Percentiles rank a stretch among this genome's conserved stretches.
These are phyloP conservation scores for Amiota minor DNA, from an alignment of 2,888 invertebrate species.

Conservation along the genomic window DNA sequence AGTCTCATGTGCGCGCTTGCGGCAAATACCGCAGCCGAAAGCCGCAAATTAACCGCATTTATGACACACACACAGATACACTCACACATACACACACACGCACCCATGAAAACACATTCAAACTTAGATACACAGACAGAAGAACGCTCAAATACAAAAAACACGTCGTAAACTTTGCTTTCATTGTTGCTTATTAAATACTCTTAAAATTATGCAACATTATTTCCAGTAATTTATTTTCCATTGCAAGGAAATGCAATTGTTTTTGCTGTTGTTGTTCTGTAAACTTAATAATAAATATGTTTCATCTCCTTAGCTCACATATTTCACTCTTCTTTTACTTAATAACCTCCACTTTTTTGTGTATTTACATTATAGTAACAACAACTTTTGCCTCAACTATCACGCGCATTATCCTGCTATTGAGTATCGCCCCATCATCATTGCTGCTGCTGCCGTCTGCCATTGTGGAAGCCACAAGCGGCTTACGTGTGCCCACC, in stretches of 20 bases:
- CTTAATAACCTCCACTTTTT: slow-evolving; percentile 15
- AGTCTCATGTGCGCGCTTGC: slow-evolving; percentile 34
- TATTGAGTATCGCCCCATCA: slow-evolving; percentile 3
- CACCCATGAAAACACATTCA: too few species aligned
- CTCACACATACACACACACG: slow-evolving; percentile 28
- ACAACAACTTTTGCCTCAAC: slow-evolving; percentile 8
- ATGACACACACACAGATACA: slow-evolving; percentile 46
- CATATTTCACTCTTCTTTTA: slow-evolving; percentile 1
- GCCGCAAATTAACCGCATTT: slow-evolving; percentile 58
- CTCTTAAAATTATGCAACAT: slow-evolving; percentile 4
- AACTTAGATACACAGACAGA: slow-evolving; percentile 44
- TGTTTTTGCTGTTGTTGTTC: not conserved
- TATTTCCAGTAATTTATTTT: slow-evolving; percentile 10
- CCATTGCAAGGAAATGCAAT: slow-evolving; percentile 33
- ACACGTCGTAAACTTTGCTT: slow-evolving; percentile 47
- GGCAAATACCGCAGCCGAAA: slow-evolving; percentile 45
- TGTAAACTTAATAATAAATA: slow-evolving; percentile 48
- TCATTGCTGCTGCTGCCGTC: slow-evolving; percentile 42
- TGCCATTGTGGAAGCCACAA: slow-evolving; percentile 73
- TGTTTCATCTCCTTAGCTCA: not conserved
- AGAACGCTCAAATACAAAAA: slow-evolving; percentile 27
- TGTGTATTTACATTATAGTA: not conserved
- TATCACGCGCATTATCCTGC: slow-evolving; percentile 11
- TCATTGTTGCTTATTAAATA: slow-evolving; percentile 22
- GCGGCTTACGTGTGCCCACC: slow-evolving; percentile 83